These are phyloP conservation scores for Eulemur mongoz DNA, from an alignment of 2,797 vertebrate species.

Conservation along the genomic window DNA sequence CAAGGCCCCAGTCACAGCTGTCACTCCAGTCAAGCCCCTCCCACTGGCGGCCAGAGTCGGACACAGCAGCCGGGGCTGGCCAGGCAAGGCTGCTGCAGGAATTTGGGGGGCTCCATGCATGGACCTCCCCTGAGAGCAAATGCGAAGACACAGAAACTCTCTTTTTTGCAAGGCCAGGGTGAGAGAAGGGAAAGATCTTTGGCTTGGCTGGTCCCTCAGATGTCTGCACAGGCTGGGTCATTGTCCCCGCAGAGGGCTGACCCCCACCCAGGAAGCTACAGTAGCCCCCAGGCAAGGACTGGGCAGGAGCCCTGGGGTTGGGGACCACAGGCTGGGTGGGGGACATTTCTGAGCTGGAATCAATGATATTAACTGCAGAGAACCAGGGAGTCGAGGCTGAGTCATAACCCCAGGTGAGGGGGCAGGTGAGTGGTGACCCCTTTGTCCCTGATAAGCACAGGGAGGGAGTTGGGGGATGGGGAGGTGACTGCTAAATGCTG, in stretches of 20 bases:
- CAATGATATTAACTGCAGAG: neutral
- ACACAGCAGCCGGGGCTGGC: rapidly evolving
- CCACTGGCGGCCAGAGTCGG: rapidly evolving
- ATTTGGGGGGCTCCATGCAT: rapidly evolving
- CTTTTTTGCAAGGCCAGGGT: neutral
- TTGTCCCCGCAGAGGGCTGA: neutral
- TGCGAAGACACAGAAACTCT: neutral
- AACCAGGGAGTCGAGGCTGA: rapidly evolving
- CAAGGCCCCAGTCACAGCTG: rapidly evolving
- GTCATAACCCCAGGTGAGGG: neutral
- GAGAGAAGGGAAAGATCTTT: no score
- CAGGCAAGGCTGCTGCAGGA: rapidly evolving
- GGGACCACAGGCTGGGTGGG: neutral
- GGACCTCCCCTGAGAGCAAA: neutral
- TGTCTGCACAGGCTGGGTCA: neutral
- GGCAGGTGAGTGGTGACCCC: rapidly evolving
- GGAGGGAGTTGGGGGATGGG: neutral
- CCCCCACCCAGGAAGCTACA: neutral
- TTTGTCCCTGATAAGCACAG: rapidly evolving
- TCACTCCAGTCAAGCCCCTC: neutral
- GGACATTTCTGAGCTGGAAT: neutral
- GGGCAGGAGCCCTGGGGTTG: neutral
- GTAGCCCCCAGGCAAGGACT: neutral
- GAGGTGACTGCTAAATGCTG: rapidly evolving
- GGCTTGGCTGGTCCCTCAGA: neutral